Evolutionary conservation across 2,113 vertebrate genomes (phyloP).

Genomic region (Lamprotornis superbus): DNA sequence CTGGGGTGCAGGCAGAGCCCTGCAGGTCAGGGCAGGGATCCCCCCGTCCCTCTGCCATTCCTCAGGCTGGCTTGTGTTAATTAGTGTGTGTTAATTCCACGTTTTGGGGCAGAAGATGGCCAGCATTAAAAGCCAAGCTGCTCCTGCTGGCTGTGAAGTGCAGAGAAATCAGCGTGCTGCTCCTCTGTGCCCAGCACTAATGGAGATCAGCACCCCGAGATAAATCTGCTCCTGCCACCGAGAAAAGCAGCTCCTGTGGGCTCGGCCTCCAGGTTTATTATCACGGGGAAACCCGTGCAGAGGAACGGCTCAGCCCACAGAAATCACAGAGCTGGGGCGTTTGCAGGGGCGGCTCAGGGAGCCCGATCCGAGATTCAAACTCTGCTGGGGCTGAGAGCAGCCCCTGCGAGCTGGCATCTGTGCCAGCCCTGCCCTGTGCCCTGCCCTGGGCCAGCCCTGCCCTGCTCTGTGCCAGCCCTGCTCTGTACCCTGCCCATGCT

Average conservation of each 20-base stretch:
- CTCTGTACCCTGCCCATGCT: not conserved
- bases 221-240: not conserved
- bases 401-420: not conserved
- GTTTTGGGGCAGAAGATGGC: not conserved
- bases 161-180: constrained; percentile 7
- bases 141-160: not conserved
- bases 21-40: not conserved
- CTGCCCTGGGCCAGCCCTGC: too few species aligned
- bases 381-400: too few species aligned
- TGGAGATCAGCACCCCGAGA: constrained; percentile 33
- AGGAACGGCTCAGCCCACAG: not conserved
- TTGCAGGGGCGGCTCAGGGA: not conserved
- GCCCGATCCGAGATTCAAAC: not conserved
- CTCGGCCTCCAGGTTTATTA: not conserved
- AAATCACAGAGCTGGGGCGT: not conserved
- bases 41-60: not conserved
- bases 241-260: not conserved
- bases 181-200: not conserved
- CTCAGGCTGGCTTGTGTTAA: not conserved
- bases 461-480: too few species aligned
- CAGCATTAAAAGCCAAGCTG: not conserved
- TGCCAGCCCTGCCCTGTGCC: too few species aligned
- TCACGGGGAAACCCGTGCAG: not conserved
- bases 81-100: not conserved
- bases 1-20: not conserved